Evolutionary conservation across 2,113 vertebrate species (phyloP), one percentile per base, ranked within the genome.

Genomic region (Corythoichthys haematopterus): DNA sequence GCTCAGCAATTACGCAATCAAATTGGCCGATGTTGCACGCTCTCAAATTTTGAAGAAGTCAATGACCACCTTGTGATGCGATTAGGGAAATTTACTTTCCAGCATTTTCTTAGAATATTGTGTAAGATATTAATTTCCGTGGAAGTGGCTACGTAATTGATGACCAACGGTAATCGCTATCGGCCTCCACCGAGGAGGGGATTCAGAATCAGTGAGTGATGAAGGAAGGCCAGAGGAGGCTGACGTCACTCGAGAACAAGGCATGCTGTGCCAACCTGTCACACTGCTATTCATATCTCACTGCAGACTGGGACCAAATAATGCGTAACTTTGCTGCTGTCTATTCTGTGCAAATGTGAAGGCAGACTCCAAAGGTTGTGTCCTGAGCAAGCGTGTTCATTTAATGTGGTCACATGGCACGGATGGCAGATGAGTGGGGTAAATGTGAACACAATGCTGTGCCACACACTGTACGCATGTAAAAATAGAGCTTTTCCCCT

Each of bases 191-290:
- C 71, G 73, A 72, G 75, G 69, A 77, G 7, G 75, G 53, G 87
- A 87, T 85, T 84, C 88, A 75, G 69, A 72, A 63, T 80, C 83
- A 82, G 85, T 69, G 83, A 88, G 86, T 64, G 76, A 83, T 87
- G 89, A 87, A 88, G 63, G 66, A 36, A 40, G 59, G 79, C 85
- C 83, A 91, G 79, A 69, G 71, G 75, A 80, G 78, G 79, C 37
- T 85, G 88, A 86, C 87, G 79, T 68, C n/a, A 28, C 45, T 70
- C 72, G 81, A 66, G 87, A 88, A 86, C 88, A 86, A 72, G 79
- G 59, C 90, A 48, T 35, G 85, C 87, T 88, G 90, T 7, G 84
- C 75, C 87, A 90, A 87, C 82, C 88, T 89, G 90, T 81, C 84
- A 75, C 84, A 61, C 71, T 77, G 80, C 79, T 84, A 85, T 83